phyloP scores from a whole-genome alignment of 1,140 invertebrate species.

The Phymastichus coffea region DNA sequence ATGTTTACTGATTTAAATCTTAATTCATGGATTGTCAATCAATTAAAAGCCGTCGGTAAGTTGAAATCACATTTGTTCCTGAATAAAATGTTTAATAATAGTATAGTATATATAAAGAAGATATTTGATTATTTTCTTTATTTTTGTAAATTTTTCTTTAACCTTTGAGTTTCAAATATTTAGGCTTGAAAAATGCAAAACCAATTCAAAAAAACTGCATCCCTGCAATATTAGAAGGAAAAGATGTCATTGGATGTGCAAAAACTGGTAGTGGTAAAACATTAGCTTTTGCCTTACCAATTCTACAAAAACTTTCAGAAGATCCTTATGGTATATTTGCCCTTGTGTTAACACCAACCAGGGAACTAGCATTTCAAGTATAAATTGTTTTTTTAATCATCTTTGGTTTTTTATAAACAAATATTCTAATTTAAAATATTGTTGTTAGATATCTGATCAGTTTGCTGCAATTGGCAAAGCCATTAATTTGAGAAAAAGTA shows the following conservation, averaged over 20 bases:
- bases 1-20: constrained; percentile 46
- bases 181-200: constrained; percentile 79
- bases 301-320: constrained; percentile 86
- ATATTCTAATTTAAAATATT: background rate
- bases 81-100: constrained; percentile 2
- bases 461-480: constrained; percentile 86
- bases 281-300: constrained; percentile 93
- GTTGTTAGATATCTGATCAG: constrained; percentile 84
- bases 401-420: background rate
- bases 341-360: constrained; percentile 91
- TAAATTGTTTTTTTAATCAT: constrained; percentile 22
- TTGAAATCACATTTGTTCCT: constrained; percentile 2
- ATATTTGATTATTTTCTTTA: background rate
- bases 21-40: constrained; percentile 49
- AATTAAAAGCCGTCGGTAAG: constrained; percentile 49
- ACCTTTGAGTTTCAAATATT: constrained; percentile 26
- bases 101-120: background rate
- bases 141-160: constrained; percentile 7
- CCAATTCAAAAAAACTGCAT: constrained; percentile 84
- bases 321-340: constrained; percentile 95
- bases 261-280: constrained; percentile 99
- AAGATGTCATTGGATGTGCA: constrained; percentile 91
- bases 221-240: constrained; percentile 75
- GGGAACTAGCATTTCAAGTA: constrained; percentile 87
- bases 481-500: constrained; percentile 77